A percentile compares a stretch with the other conserved stretches of the same genome.
These are phyloP conservation scores for Bhutanitis thaidina DNA, from an alignment of 2,888 invertebrate species.

Conservation along the genomic window DNA sequence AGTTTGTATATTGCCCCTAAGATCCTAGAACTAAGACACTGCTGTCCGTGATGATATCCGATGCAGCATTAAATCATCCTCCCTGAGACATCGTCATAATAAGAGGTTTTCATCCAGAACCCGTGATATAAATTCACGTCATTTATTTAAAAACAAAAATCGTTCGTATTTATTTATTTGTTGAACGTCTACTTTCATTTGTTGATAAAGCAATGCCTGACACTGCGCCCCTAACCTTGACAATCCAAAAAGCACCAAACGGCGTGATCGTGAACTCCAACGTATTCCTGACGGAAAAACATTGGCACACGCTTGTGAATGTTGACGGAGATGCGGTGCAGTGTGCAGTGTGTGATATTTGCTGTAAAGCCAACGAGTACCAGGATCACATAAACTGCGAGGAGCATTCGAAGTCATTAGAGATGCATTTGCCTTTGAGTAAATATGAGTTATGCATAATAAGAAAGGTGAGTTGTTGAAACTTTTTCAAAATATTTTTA, in stretches of 20 bases:
- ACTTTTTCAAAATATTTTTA: too few species aligned
- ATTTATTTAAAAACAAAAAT: too few species aligned
- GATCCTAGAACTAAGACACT: too few species aligned
- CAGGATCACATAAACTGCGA: conserved; percentile 22
- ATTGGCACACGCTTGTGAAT: conserved; percentile 31
- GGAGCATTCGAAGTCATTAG: conserved; percentile 23
- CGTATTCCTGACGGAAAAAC: conserved; percentile 22
- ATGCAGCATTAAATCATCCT: too few species aligned
- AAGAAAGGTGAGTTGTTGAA: conserved; percentile 33
- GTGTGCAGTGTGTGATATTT: conserved; percentile 28
- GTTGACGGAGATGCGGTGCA: neutral
- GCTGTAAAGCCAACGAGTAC: neutral
- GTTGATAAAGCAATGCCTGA: neutral
- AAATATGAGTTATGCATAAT: conserved; percentile 36
- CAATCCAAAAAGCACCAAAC: conserved; percentile 6
- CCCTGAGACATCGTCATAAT: too few species aligned
- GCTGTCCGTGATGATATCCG: too few species aligned
- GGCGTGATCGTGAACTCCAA: conserved; percentile 32
- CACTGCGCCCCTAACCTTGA: neutral
- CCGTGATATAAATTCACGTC: too few species aligned
- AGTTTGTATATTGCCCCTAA: too few species aligned
- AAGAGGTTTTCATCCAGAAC: too few species aligned
- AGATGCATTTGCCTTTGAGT: conserved; percentile 26
- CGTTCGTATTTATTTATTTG: too few species aligned
- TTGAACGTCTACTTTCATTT: too few species aligned